phyloP scores from a whole-genome alignment of 2,888 invertebrate genomes.

The Polymixis lichenea region DNA sequence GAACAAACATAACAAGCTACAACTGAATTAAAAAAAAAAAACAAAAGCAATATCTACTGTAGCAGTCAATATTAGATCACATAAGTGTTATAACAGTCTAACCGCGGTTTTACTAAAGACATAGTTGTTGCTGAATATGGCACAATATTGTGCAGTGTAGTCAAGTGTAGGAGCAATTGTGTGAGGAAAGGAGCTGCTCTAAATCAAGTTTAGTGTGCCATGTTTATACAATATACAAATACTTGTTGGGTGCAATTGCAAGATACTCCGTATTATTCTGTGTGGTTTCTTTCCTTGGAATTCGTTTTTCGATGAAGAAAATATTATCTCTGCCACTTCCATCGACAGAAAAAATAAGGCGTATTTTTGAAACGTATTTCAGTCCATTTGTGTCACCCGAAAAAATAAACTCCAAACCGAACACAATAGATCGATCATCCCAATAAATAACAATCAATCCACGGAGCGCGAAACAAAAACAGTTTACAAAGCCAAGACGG shows the following conservation, averaged over 20 bases:
- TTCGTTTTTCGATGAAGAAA: background rate
- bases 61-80: slow-evolving; percentile 7
- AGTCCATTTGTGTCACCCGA: slow-evolving; percentile 32
- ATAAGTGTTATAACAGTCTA: slow-evolving; percentile 4
- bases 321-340: background rate
- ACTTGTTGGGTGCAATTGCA: background rate
- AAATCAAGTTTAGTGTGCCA: slow-evolving; percentile 41
- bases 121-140: slow-evolving; percentile 43
- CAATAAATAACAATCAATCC: slow-evolving; percentile 84
- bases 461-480: slow-evolving; percentile 81
- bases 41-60: background rate
- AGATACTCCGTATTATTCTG: background rate
- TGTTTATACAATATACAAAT: slow-evolving; percentile 38
- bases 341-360: background rate
- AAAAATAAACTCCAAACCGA: slow-evolving; percentile 58
- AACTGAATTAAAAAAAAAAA: background rate
- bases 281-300: background rate
- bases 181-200: slow-evolving; percentile 32
- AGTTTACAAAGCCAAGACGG: slow-evolving; percentile 85
- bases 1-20: background rate
- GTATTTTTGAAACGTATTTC: slow-evolving; percentile 47
- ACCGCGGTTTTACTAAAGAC: slow-evolving; percentile 16
- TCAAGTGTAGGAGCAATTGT: slow-evolving; percentile 47
- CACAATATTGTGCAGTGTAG: slow-evolving; percentile 46
- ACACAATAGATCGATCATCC: slow-evolving; percentile 74